Conservation (phyloP, 2,113 vertebrate genomes). For the Monopterus albus region DNA sequence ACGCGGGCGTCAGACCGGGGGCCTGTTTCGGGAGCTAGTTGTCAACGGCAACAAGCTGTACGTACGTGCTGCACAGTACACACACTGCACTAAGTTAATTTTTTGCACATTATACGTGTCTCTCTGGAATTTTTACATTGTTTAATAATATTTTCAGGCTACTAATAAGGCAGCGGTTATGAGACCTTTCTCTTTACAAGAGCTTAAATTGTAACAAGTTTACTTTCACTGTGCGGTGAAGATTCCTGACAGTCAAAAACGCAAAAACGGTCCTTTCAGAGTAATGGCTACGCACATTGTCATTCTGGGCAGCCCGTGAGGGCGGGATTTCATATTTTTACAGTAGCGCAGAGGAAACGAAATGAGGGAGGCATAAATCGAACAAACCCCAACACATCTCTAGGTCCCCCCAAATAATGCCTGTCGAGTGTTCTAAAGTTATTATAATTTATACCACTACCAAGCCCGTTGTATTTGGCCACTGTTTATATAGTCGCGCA, state of each 20-base stretch:
- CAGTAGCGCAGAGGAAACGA: not conserved
- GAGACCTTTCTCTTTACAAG: fast-evolving
- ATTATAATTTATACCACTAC: not conserved
- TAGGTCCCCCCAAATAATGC: slow-evolving; percentile 48
- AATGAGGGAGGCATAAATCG: slow-evolving; percentile 27
- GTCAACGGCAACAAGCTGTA: slow-evolving; percentile 33
- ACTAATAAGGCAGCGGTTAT: fast-evolving
- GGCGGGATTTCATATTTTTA: slow-evolving; percentile 4
- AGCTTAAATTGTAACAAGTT: not conserved
- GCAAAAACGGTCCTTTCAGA: slow-evolving; percentile 4
- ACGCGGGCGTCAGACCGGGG: not conserved
- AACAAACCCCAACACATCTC: slow-evolving; percentile 27
- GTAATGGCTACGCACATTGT: not conserved
- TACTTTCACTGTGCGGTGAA: not conserved
- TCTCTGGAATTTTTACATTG: not conserved
- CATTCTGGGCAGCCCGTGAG: not conserved
- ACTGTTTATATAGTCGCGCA: fast-evolving
- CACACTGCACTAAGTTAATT: not conserved
- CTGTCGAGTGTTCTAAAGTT: not conserved
- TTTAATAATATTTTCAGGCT: not conserved
- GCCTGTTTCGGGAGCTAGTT: not conserved
- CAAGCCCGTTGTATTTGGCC: fast-evolving
- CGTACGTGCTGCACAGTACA: not conserved
- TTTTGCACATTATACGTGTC: not conserved
- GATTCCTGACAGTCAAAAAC: not conserved